Base-by-base conservation (phyloP, 2,113 vertebrate species). In the Onychostoma macrolepis region DNA sequence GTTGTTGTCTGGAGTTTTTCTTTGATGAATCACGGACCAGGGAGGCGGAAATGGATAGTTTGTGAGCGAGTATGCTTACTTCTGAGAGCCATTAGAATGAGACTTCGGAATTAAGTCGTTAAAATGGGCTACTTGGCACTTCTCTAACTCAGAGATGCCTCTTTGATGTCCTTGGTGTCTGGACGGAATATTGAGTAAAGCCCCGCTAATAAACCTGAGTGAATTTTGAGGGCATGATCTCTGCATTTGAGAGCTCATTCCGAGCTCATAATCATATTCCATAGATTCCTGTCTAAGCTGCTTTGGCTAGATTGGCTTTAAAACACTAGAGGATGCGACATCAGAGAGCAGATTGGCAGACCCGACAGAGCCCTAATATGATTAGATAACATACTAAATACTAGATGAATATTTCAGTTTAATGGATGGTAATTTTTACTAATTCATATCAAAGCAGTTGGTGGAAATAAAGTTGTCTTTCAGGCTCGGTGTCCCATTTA, bases 361-460 rank as follows among this genome's bases (percentile, higher is more conserved):
- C 45, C 45, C 30, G 69, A 84, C 58, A 48, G 38, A n/a, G 56
- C 17, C 48, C 24, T 30, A 78, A 72, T 74, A 43, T 83, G 78
- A 88, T 78, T 88, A 88, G 79, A 85, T 77, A 75, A 83, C 79
- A 78, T 71, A 79, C 71, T 75, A 80, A 85, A 85, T 61, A 67
- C 77, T 61, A 56, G 80, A 86, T 69, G 56, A 81, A 87, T 79
- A 85, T 87, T 48, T 85, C 45, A 33, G 12, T 65, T 74, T 45
- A 86, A 48, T 77, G 21, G 63, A 38, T 81, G 33, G 69, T 69
- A 45, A 86, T 86, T 69, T 80, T 26, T 67, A 65, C 30, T 80
- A 56, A 45, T 78, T 79, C 6, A 48, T 75, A 41, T 43, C 75
- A 74, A 75, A 65, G 77, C 45, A 45, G 28, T 30, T 61, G 48